Conservation (phyloP, 2,113 vertebrate genomes). For the Leptobrachium leishanense region DNA sequence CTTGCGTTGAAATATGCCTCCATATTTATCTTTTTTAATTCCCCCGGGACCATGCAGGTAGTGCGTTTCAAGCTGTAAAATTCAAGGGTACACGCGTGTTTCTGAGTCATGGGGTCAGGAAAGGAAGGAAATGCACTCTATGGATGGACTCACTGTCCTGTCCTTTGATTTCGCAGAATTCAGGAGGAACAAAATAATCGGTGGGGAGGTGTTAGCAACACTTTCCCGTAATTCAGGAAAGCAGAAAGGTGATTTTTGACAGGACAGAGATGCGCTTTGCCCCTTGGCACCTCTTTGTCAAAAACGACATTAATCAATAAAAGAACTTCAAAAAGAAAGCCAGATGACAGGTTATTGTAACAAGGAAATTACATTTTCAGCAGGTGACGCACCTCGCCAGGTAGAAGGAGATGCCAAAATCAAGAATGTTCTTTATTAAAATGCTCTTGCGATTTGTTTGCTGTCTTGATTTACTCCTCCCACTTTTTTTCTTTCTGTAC, state of each 20-base stretch:
- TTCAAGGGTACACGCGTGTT: neutral
- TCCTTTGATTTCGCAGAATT: neutral
- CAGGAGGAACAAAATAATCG: too few relatives aligned
- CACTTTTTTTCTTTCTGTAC: too few relatives aligned
- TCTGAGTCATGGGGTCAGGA: neutral
- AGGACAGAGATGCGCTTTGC: neutral
- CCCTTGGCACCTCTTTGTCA: too few relatives aligned
- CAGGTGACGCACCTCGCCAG: too few relatives aligned
- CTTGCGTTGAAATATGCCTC: constrained; percentile 5
- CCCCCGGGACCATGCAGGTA: neutral
- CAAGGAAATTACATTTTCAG: too few relatives aligned
- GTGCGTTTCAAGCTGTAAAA: neutral
- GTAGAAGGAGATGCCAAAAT: too few relatives aligned
- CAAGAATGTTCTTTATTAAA: too few relatives aligned
- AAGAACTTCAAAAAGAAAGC: too few relatives aligned
- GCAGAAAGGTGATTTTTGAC: neutral
- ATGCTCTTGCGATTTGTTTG: too few relatives aligned
- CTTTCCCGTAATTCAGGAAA: neutral
- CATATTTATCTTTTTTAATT: constrained; percentile 2
- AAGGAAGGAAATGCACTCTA: constrained; percentile 21
- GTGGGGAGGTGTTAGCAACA: neutral
- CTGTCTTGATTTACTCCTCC: too few relatives aligned
- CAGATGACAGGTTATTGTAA: too few relatives aligned
- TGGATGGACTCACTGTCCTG: neutral
- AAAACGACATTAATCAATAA: too few relatives aligned